These are phyloP conservation scores for Protophormia terraenovae DNA, from an alignment of 2,888 invertebrate genomes.

Conservation along the genomic window DNA sequence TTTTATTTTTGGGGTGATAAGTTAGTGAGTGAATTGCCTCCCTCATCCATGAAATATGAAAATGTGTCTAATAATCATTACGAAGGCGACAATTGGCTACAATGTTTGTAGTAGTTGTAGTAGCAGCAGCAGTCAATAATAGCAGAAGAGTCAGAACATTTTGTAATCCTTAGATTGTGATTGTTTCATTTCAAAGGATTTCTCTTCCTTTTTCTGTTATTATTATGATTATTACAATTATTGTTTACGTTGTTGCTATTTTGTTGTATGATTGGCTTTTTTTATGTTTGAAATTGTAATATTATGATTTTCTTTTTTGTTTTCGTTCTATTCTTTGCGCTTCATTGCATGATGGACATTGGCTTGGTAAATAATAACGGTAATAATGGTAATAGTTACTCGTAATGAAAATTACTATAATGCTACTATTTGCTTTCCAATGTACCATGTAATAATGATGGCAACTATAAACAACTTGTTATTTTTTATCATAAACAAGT, in stretches of 20 bases:
- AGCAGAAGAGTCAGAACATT: constrained; percentile 32
- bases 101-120: constrained; percentile 1
- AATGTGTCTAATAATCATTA: constrained; percentile 66
- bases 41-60: constrained; percentile 46
- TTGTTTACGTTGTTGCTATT: not conserved
- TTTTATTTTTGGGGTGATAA: not conserved
- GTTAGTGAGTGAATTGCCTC: not conserved
- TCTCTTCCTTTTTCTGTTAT: constrained; percentile 3
- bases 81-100: constrained; percentile 64
- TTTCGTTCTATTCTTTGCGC: constrained; percentile 2
- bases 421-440: constrained; percentile 43
- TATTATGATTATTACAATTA: constrained; percentile 18
- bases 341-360: constrained; percentile 36
- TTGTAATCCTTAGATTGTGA: constrained; percentile 46
- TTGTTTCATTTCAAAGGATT: constrained; percentile 49
- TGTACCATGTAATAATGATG: constrained; percentile 45
- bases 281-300: constrained; percentile 48
- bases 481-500: not conserved
- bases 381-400: constrained; percentile 18
- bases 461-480: constrained; percentile 26
- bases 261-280: constrained; percentile 47
- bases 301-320: constrained; percentile 24
- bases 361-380: no score
- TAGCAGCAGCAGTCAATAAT: not conserved
- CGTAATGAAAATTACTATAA: constrained; percentile 43